Percentiles rank a stretch among this genome's conserved stretches.
phyloP scores from a whole-genome alignment of 2,888 invertebrate species.

The Morinoia aosen region DNA sequence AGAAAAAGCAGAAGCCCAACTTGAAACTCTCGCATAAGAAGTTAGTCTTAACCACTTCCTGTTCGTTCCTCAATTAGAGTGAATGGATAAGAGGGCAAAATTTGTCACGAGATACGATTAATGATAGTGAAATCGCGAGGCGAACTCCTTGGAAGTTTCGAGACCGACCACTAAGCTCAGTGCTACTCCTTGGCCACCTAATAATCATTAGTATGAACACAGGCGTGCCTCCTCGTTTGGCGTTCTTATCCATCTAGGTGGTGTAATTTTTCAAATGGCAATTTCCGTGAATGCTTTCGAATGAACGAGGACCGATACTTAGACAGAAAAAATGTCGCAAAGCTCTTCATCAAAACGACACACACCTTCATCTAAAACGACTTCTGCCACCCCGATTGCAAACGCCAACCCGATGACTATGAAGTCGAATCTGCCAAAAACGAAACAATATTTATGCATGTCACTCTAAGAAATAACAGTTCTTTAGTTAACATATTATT shows the following conservation, averaged over 20 bases:
- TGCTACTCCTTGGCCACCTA: not conserved
- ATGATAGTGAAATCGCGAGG: not conserved
- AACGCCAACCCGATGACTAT: constrained; percentile 72
- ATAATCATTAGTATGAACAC: too few relatives aligned
- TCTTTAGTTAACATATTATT: not conserved
- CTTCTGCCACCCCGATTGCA: constrained; percentile 69
- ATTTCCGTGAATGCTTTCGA: not conserved
- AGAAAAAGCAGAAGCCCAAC: not conserved
- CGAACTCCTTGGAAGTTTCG: not conserved
- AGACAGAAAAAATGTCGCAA: not conserved
- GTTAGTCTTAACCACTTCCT: not conserved
- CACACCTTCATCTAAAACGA: constrained; percentile 59
- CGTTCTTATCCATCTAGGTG: too few relatives aligned
- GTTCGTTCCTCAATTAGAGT: not conserved
- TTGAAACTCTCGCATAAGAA: not conserved
- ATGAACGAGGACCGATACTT: not conserved
- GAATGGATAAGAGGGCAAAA: not conserved
- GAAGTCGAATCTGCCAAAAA: constrained; percentile 72
- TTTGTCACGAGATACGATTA: not conserved
- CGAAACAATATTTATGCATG: not conserved
- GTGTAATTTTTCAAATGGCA: too few relatives aligned
- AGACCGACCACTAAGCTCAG: not conserved
- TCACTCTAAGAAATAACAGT: not conserved
- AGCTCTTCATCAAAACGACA: not conserved
- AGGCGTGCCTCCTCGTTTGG: too few relatives aligned